Base-by-base conservation (phyloP, 2,888 invertebrate species). In the Lasioglossum zephyrum region DNA sequence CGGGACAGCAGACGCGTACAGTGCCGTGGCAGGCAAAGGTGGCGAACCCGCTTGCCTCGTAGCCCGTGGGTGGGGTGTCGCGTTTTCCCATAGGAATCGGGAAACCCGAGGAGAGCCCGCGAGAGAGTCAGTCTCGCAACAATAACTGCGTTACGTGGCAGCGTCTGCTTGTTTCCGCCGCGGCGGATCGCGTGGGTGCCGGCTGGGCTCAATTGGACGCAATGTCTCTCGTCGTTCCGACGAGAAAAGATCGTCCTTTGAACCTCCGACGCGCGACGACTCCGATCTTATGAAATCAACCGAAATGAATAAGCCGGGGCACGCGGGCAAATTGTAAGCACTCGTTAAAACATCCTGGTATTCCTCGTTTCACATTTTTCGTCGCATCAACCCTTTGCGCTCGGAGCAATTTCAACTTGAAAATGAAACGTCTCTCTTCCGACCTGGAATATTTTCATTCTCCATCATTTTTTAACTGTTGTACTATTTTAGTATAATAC, bases 201-300 rank as follows among this genome's bases (percentile, higher is more conserved):
- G 85, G 80, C 81, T 60, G 66, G 49, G 79, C 89, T 91, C 91
- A 91, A 91, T 91, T 90, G 89, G 84, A 87, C 90, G 90, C 88
- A 91, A 89, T 90, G 88, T 82, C 87, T 75, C 75, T 22, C 53
- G 79, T 69, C 66, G 78, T 79, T 13, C 9, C 26, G 1, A 31
- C 31, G 41, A 31, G 53, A 78, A 73, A 86, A 86, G 36, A 53
- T 53, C 49, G 49, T 53, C 49, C 49, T 53, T 53, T 53, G 49
- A 53, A 53, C 49, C 22, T 8, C 22, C 49, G 49, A 22, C 49
- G 49, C 49, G 18, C 49, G 49, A 49, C 49, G 49, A 22, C 49
- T 22, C 49, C 49, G 49, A 53, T 53, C 49, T 22, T 53, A 53
- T 22, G 49, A 53, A 53, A 53, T 53, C 18, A 3, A 53, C 49